Evolutionary conservation across 2,797 vertebrate genomes (phyloP).

Genomic region (Enteromius afrohamiltoni): DNA sequence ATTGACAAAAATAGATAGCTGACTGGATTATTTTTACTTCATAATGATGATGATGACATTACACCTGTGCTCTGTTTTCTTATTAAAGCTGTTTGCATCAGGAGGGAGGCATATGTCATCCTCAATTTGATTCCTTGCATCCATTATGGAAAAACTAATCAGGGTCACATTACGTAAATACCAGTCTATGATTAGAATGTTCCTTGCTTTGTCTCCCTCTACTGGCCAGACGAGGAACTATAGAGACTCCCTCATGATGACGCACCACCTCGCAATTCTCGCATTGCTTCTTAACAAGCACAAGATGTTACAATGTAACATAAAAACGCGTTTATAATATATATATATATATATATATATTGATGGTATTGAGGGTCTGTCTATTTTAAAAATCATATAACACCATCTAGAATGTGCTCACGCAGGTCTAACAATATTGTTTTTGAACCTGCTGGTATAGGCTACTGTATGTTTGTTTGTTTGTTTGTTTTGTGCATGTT

Average conservation of each 20-base stretch:
- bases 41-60: neutral
- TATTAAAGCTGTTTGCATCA: conserved; percentile 9
- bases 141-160: conserved; percentile 21
- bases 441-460: neutral
- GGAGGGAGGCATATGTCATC: neutral
- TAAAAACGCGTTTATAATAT: too few relatives aligned
- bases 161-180: conserved; percentile 36
- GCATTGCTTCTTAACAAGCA: neutral
- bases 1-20: neutral
- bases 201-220: conserved; percentile 46
- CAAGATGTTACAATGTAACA: neutral
- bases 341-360: too few relatives aligned
- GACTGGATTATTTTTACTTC: neutral
- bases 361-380: neutral
- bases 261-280: neutral
- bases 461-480: neutral
- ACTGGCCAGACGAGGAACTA: conserved; percentile 13
- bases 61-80: conserved; percentile 2
- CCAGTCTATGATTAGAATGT: neutral
- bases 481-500: neutral
- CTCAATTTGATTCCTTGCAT: conserved; percentile 23
- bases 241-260: neutral
- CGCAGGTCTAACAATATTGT: too few relatives aligned
- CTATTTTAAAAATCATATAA: neutral
- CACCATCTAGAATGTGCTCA: neutral